Percentiles rank a stretch among this genome's conserved stretches.
Conservation (phyloP, 2,113 vertebrate genomes). For the Phycodurus eques region DNA sequence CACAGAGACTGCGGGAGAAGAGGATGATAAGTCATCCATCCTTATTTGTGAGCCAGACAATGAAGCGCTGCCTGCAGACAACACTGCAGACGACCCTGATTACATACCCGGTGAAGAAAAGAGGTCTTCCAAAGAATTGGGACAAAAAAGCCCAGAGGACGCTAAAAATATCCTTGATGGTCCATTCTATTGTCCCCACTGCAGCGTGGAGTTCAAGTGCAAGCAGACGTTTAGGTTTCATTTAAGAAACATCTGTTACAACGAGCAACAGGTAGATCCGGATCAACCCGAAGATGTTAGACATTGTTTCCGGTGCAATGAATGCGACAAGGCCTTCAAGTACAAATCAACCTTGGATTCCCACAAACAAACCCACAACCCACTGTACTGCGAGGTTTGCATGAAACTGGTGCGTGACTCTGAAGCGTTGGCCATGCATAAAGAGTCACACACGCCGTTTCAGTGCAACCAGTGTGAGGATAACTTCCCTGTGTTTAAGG, state of each 20-base stretch:
- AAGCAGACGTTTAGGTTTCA: constrained; percentile 65
- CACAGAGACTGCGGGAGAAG: constrained; percentile 8
- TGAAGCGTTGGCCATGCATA: constrained; percentile 59
- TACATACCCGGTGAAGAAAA: constrained; percentile 10
- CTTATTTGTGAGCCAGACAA: neutral
- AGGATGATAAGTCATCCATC: constrained; percentile 34
- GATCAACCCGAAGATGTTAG: constrained; percentile 52
- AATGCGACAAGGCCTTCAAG: constrained; percentile 65
- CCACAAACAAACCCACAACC: constrained; percentile 70
- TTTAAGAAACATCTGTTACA: constrained; percentile 67
- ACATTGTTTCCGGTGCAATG: constrained; percentile 57
- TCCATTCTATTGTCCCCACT: constrained; percentile 66
- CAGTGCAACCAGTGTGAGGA: constrained; percentile 68
- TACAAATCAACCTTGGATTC: constrained; percentile 65
- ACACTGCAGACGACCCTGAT: constrained; percentile 18
- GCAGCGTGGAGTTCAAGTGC: constrained; percentile 67
- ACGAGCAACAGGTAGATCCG: constrained; percentile 64
- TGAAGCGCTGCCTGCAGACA: constrained; percentile 20
- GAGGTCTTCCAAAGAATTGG: constrained; percentile 15
- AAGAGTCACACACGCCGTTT: constrained; percentile 65
- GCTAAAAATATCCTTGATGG: constrained; percentile 40
- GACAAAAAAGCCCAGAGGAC: constrained; percentile 34
- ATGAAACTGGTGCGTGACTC: constrained; percentile 66
- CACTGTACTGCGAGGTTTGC: constrained; percentile 68
- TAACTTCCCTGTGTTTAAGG: constrained; percentile 64